phyloP scores from a whole-genome alignment of 2,113 vertebrate genomes.

The Brachypteracias leptosomus region DNA sequence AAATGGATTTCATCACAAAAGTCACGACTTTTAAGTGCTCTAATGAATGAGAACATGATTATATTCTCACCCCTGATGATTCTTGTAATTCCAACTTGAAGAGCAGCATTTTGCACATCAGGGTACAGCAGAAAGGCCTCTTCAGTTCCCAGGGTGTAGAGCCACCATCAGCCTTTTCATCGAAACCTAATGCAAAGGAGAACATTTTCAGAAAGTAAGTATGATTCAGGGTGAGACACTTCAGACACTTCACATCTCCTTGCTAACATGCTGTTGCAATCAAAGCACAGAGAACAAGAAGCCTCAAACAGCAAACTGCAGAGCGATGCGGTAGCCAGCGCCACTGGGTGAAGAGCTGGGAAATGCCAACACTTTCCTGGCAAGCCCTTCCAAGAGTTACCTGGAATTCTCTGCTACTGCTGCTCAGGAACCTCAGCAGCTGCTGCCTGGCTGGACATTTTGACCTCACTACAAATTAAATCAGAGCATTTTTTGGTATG shows the following conservation, averaged over 20 bases:
- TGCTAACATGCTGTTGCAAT: not conserved
- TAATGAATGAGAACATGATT: rapidly evolving
- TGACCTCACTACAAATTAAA: not conserved
- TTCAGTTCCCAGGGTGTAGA: not conserved
- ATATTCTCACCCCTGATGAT: not conserved
- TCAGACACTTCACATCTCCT: not conserved
- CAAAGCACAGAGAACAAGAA: not conserved
- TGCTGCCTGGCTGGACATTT: not conserved
- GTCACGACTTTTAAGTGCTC: not conserved
- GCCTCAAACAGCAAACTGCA: not conserved
- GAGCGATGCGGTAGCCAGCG: not conserved
- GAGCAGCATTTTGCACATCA: not conserved
- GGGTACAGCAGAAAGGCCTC: rapidly evolving
- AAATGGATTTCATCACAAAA: not conserved
- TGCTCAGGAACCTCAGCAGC: not conserved
- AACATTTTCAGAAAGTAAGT: not conserved
- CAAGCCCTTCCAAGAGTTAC: not conserved
- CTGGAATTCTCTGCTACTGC: not conserved
- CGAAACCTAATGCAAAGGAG: not conserved
- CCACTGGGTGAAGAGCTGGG: not conserved
- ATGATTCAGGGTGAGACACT: not conserved
- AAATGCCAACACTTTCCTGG: not conserved
- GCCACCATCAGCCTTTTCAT: rapidly evolving
- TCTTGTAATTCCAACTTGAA: not conserved
- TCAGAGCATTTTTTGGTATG: not conserved